Conservation (phyloP, 2,888 invertebrate genomes). For the Drosophila subsilvestris region DNA sequence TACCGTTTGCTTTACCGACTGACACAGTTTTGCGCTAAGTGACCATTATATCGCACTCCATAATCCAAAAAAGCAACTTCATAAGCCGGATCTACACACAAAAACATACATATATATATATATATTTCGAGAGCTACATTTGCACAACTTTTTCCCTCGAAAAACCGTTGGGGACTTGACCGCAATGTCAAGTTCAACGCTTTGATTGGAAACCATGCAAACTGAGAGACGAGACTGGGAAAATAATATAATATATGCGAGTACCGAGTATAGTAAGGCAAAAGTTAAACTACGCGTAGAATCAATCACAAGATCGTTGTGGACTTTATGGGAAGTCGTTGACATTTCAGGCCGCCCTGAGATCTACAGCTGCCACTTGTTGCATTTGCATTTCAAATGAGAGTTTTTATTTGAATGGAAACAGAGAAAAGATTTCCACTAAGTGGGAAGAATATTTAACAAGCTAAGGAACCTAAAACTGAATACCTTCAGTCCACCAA, state of each 20-base stretch:
- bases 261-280: neutral
- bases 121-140: conserved; percentile 21
- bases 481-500: too few species aligned
- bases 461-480: neutral
- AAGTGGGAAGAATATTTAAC: neutral
- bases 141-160: conserved; percentile 7
- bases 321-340: neutral
- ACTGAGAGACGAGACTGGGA: neutral
- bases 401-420: conserved; percentile 1
- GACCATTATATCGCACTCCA: conserved; percentile 36
- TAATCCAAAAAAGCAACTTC: conserved; percentile 33
- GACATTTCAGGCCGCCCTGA: neutral
- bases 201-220: neutral
- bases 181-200: conserved; percentile 61
- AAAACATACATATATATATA: conserved; percentile 16
- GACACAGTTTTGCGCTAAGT: conserved; percentile 50
- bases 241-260: neutral
- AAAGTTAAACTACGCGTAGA: neutral
- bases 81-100: conserved; percentile 27
- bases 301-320: conserved; percentile 22
- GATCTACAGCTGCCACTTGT: conserved; percentile 14
- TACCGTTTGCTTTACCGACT: conserved; percentile 38
- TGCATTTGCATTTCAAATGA: conserved; percentile 21
- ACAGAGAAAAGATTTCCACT: neutral
- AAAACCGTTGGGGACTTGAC: neutral